A percentile compares a stretch with the other conserved stretches of the same genome.
Evolutionary conservation across 2,797 vertebrate species (phyloP).

Genomic region (Discoglossus pictus): DNA sequence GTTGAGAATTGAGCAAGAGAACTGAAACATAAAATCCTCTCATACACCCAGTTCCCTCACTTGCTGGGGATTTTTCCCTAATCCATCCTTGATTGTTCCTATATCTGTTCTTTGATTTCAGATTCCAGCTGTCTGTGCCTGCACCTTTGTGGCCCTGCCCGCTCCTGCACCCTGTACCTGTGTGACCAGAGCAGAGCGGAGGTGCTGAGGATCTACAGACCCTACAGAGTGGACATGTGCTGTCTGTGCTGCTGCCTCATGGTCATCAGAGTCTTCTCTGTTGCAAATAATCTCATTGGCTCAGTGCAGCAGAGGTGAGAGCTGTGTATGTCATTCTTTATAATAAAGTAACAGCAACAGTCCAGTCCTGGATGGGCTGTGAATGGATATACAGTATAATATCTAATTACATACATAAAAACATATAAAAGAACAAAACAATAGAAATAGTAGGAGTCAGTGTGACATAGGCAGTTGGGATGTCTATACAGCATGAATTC

Average conservation of each 20-base stretch:
- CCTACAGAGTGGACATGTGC: conserved; percentile 66
- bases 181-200: conserved; percentile 65
- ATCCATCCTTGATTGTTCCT: conserved; percentile 1
- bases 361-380: too few species aligned
- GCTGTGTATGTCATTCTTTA: background rate
- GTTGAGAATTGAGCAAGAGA: too few species aligned
- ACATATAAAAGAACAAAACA: too few species aligned
- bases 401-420: too few species aligned
- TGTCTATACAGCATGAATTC: too few species aligned
- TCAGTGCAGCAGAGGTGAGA: conserved; percentile 58
- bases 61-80: too few species aligned
- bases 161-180: conserved; percentile 66
- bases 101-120: conserved; percentile 48
- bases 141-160: conserved; percentile 75
- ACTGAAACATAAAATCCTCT: too few species aligned
- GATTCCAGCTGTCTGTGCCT: conserved; percentile 75
- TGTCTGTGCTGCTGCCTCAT: conserved; percentile 77
- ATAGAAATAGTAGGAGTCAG: too few species aligned
- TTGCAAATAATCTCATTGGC: conserved; percentile 65
- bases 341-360: background rate
- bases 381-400: too few species aligned
- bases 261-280: conserved; percentile 72
- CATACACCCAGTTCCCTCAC: too few species aligned
- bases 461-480: too few species aligned
- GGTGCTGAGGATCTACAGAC: conserved; percentile 71